Evolutionary conservation across 2,797 vertebrate species (phyloP).

Genomic region (Lagocephalus sceleratus): DNA sequence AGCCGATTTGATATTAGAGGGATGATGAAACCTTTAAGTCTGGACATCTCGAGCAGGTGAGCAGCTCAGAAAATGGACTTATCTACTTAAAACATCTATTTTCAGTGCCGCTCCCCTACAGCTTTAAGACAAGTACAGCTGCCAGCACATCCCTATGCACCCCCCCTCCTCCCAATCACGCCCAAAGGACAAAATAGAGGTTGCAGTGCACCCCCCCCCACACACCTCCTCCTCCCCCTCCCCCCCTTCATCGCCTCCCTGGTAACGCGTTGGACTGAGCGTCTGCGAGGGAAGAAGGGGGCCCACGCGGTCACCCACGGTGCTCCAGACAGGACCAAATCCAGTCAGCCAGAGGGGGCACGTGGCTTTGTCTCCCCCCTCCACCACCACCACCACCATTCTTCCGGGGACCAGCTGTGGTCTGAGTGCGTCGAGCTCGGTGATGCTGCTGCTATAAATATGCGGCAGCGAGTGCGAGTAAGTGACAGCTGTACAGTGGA

Average conservation of each 20-base stretch:
- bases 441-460: constrained; percentile 85
- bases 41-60: too few species aligned
- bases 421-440: constrained; percentile 67
- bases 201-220: constrained; percentile 36
- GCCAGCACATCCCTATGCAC: constrained; percentile 51
- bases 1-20: too few species aligned
- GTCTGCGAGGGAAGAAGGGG: constrained; percentile 31
- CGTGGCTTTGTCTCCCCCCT: constrained; percentile 77
- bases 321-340: constrained; percentile 72
- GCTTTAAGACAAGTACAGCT: constrained; percentile 55
- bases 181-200: constrained; percentile 59
- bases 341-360: constrained; percentile 72
- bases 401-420: constrained; percentile 83
- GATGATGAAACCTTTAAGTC: too few species aligned
- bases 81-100: too few species aligned
- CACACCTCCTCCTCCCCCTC: too few species aligned
- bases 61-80: too few species aligned
- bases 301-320: constrained; percentile 60
- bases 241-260: constrained; percentile 32
- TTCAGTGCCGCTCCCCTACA: too few species aligned
- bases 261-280: constrained; percentile 31
- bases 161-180: constrained; percentile 7
- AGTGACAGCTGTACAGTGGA: constrained; percentile 81
- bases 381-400: constrained; percentile 60
- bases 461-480: constrained; percentile 71